Evolutionary conservation across 2,888 invertebrate genomes (phyloP), one percentile per base, ranked within the genome.

Genomic region (Amitus sp.): DNA sequence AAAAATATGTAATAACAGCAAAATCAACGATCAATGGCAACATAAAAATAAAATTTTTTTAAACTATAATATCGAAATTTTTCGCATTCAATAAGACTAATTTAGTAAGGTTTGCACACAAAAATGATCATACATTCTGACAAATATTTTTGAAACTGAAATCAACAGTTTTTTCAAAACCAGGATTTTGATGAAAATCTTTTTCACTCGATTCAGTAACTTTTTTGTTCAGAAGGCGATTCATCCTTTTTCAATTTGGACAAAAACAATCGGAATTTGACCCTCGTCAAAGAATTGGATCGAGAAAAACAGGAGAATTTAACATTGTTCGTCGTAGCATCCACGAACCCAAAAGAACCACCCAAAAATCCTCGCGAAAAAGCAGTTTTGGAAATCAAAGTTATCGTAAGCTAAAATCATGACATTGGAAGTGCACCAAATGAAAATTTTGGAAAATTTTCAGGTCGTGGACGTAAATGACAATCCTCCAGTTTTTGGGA

Each of bases 401-500:
- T 87, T 42, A 76, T 73, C 43, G 87, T 87, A 61, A 79, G 59
- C 55, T 27, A 47, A 33, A 48, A 20, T 28, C 7, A 9, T 27
- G 39, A 18, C 13, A 39, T 18, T 17, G 12, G 12, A 39, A 2
- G 34, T 18, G 3, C 15, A 37, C n/a, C n/a, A n/a, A 6, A 4
- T 39, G 12, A 2, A 39, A 39, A 17, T 39, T 17, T 39, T 17
- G 3, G 2, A 39, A 39, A 33, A 3, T 33, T 63, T 57, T 39
- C 67, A 89, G 88, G 87, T 89, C 0, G 77, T 85, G 27, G 89
- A 89, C 76, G 84, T 86, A 0, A 86, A 89, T 67, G 88, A 88
- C 39, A 84, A 86, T 40, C 46, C 73, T 9, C 90, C 89, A 0
- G 71, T 75, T 37, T 90, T 89, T 77, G 74, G 72, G 3, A 73